Evolutionary conservation across 2,888 invertebrate species (phyloP).

Genomic region (Pseudanteris insignis): DNA sequence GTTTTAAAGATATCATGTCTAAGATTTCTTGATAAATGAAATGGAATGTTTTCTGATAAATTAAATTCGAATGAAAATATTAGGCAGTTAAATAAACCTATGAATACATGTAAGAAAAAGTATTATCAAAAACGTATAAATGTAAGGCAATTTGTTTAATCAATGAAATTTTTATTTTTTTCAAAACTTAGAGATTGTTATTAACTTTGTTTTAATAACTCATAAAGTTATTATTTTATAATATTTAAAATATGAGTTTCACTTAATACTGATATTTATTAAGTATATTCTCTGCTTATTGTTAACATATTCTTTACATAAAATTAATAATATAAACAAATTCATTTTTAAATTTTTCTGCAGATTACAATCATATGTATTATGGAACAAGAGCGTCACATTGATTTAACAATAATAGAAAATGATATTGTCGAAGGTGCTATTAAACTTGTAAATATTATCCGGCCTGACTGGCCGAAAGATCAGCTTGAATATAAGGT

Average conservation of each 20-base stretch:
- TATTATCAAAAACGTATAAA: neutral
- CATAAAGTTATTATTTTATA: neutral
- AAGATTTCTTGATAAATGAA: slow-evolving; percentile 1
- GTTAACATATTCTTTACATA: no score
- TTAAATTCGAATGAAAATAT: neutral
- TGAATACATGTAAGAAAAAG: no score
- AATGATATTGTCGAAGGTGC: slow-evolving; percentile 76
- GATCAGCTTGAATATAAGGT: slow-evolving; percentile 79
- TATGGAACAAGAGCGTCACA: slow-evolving; percentile 60
- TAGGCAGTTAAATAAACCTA: no score
- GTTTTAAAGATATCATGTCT: slow-evolving; percentile 1
- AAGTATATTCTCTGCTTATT: no score
- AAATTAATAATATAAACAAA: no score
- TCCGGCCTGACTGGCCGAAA: slow-evolving; percentile 77
- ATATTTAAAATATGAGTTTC: no score
- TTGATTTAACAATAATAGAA: slow-evolving; percentile 75
- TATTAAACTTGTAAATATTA: slow-evolving; percentile 72
- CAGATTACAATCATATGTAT: slow-evolving; percentile 14
- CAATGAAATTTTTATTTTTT: neutral
- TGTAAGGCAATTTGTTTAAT: no score
- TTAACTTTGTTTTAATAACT: no score
- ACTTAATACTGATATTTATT: no score
- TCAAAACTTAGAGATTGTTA: neutral
- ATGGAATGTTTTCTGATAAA: slow-evolving; percentile 7
- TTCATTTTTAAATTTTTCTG: neutral